Conservation (phyloP, 2,797 vertebrate species). For the Salmo trutta region DNA sequence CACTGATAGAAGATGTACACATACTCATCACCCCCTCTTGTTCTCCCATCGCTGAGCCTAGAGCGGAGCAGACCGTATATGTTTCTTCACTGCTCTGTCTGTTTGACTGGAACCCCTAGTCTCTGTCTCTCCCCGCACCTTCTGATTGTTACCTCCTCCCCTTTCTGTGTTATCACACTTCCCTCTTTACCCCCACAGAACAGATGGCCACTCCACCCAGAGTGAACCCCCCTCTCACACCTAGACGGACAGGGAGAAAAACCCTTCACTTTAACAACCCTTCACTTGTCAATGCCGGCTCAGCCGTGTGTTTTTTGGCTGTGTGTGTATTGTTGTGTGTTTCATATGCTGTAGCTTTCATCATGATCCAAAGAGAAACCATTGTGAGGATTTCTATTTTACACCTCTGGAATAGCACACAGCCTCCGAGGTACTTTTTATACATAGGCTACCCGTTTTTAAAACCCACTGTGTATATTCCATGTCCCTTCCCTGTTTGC, state of each 20-base stretch:
- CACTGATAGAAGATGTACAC: background rate
- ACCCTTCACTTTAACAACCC: background rate
- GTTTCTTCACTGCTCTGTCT: background rate
- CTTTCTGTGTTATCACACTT: background rate
- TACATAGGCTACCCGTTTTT: background rate
- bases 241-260: background rate
- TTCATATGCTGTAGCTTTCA: background rate
- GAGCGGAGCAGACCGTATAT: background rate
- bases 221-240: background rate
- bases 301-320: background rate
- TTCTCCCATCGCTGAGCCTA: background rate
- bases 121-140: background rate
- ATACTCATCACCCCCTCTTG: background rate
- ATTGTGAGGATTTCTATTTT: background rate
- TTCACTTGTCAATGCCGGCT: background rate
- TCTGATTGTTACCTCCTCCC: background rate
- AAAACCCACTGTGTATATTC: background rate
- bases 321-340: background rate
- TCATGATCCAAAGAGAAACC: slow-evolving; percentile 2
- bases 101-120: background rate
- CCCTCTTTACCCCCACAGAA: background rate
- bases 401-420: background rate
- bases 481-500: background rate
- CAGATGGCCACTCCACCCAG: background rate
- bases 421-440: background rate